Conservation (phyloP, 2,888 invertebrate species). For the Neuroscelio doddi region DNA sequence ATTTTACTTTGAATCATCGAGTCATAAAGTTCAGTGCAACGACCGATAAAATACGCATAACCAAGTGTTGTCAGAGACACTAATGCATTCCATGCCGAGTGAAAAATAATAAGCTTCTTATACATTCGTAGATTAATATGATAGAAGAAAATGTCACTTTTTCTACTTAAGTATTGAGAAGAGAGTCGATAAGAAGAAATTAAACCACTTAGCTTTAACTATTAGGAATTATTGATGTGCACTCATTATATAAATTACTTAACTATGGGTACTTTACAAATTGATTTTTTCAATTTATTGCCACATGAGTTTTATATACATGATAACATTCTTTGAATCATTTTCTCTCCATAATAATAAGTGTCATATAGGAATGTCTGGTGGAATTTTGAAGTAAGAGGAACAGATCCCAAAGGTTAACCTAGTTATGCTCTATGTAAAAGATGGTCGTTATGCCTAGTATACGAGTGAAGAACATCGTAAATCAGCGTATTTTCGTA, state of each 20-base stretch:
- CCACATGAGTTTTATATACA: too few species aligned
- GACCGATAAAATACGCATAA: constrained; percentile 4
- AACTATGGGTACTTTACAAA: too few species aligned
- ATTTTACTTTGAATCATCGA: constrained; percentile 8
- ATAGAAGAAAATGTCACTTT: not conserved
- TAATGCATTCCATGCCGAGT: too few species aligned
- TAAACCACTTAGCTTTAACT: not conserved
- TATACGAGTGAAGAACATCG: constrained; percentile 46
- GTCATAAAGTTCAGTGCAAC: not conserved
- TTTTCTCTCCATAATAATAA: not conserved
- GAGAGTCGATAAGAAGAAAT: not conserved
- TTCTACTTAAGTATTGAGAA: not conserved
- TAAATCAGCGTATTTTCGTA: constrained; percentile 70
- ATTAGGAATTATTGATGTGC: too few species aligned
- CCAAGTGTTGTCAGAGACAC: not conserved
- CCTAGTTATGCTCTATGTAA: constrained; percentile 44
- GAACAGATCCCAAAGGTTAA: constrained; percentile 43
- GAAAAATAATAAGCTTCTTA: too few species aligned
- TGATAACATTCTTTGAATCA: too few species aligned
- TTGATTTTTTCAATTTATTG: too few species aligned
- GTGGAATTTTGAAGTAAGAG: constrained; percentile 24
- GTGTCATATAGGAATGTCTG: constrained; percentile 20
- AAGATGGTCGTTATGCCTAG: constrained; percentile 37
- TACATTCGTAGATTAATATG: too few species aligned
- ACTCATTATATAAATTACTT: too few species aligned